Percentiles rank a stretch among this genome's conserved stretches.
Evolutionary conservation across 1,140 invertebrate genomes (phyloP).

Genomic region (Orussus abietinus): DNA sequence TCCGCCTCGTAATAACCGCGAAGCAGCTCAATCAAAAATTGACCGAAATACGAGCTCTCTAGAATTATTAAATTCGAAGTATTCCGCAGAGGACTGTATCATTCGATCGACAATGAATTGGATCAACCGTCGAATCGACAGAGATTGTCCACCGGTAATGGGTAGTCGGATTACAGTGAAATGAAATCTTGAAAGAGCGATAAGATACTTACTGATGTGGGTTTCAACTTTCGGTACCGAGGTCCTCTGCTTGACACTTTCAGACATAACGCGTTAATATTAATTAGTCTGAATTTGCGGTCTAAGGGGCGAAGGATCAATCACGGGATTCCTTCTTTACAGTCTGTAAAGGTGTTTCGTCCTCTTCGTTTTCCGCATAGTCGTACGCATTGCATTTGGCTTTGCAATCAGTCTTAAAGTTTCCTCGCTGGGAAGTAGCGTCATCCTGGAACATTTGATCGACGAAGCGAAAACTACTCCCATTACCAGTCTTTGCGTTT

Average conservation of each 20-base stretch:
- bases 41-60: background rate
- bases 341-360: conserved; percentile 25
- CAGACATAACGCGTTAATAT: conserved; percentile 12
- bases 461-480: conserved; percentile 38
- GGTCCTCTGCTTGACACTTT: conserved; percentile 23
- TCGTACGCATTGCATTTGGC: conserved; percentile 41
- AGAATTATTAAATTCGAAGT: conserved; percentile 21
- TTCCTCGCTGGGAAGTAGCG: conserved; percentile 34
- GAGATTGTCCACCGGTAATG: no score
- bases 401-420: conserved; percentile 52
- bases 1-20: no score
- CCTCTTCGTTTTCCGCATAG: conserved; percentile 26
- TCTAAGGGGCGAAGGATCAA: conserved; percentile 25
- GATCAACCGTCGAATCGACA: no score
- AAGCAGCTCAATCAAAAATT: conserved; percentile 12
- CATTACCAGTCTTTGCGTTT: conserved; percentile 48
- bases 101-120: no score
- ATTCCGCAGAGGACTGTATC: conserved; percentile 13
- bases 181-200: no score
- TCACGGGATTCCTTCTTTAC: conserved; percentile 36
- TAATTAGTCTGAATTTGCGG: conserved; percentile 2
- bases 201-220: no score
- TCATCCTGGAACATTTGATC: conserved; percentile 37
- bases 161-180: no score
- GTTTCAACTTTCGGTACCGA: no score